Base-by-base conservation (phyloP, 1,140 invertebrate species). In the Formica selysi region DNA sequence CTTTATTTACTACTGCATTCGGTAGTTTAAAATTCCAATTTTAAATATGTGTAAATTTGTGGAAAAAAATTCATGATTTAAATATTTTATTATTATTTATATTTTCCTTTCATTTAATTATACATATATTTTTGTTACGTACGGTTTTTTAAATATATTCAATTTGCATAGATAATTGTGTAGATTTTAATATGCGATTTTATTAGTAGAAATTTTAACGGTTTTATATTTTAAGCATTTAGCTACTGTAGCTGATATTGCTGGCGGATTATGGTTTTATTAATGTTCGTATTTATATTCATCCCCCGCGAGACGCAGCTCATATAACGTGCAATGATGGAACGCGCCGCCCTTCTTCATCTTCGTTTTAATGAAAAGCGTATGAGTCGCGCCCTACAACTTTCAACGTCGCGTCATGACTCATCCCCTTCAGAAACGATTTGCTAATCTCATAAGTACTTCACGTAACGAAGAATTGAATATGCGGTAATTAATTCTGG, bases 211-310 rank as follows among this genome's bases (percentile, higher is more conserved):
- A 59, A 71, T 84, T 68, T 61, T 44, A 67, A 41, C 65, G 29
- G 13, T 22, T 48, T 76, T 85, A 85, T 38, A 74, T 59, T 51
- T 36, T 41, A 29, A 70, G 57, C 54, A 22, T 64, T 57, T 87
- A 85, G 64, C 36, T 64, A 26, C 48, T 79, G 19, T 51, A 64
- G 71, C 65, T 70, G 22, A 80, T 80, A 80, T 80, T 76, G 57
- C 80, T 26, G 48, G 44, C 41, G 44, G 54, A 44, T 81, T 85
- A 85, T 87, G 80, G 85, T 87, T 90, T 84, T 81, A 73, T 90
- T 90, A 86, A 91, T 84, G 68, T 59, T 80, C 86, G 90, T 91
- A 88, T 91, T 90, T 91, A 90, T 89, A 91, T 91, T 91, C 89
- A 88, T 88, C 86, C 62, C 89, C 41, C 64, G 65, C 41, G 89